Conservation (phyloP, 2,797 vertebrate genomes). For the Leptatherina wallacei region DNA sequence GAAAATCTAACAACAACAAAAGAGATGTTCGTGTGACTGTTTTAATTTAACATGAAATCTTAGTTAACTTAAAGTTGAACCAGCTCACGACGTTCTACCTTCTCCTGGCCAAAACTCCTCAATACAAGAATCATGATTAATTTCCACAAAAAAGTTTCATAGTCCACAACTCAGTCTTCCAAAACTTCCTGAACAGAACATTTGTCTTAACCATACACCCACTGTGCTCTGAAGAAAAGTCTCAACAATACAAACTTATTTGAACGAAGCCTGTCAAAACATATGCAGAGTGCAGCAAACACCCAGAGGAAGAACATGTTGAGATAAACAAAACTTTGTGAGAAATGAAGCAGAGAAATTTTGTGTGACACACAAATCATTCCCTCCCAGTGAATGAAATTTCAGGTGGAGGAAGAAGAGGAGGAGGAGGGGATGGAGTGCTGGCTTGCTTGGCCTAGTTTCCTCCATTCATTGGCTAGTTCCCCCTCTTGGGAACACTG, state of each 20-base stretch:
- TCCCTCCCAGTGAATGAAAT: constrained; percentile 60
- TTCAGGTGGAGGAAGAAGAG: constrained; percentile 40
- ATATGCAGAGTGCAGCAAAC: constrained; percentile 21
- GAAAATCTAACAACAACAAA: not conserved
- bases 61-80: constrained; percentile 5
- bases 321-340: constrained; percentile 38
- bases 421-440: constrained; percentile 31
- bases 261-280: constrained; percentile 48
- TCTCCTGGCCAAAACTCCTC: constrained; percentile 22
- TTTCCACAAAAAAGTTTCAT: constrained; percentile 46
- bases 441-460: constrained; percentile 76
- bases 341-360: constrained; percentile 49
- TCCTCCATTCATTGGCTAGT: constrained; percentile 62
- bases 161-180: constrained; percentile 48
- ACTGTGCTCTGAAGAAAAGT: constrained; percentile 30
- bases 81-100: constrained; percentile 29
- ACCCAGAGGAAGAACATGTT: constrained; percentile 30
- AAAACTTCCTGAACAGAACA: constrained; percentile 56
- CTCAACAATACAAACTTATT: constrained; percentile 30
- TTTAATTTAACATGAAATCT: not conserved
- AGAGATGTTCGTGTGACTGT: not conserved
- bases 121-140: constrained; percentile 49
- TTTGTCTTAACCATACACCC: constrained; percentile 62
- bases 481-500: constrained; percentile 66
- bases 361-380: constrained; percentile 61